These are phyloP conservation scores for Excalfactoria chinensis DNA, from an alignment of 2,113 vertebrate genomes.

Conservation along the genomic window DNA sequence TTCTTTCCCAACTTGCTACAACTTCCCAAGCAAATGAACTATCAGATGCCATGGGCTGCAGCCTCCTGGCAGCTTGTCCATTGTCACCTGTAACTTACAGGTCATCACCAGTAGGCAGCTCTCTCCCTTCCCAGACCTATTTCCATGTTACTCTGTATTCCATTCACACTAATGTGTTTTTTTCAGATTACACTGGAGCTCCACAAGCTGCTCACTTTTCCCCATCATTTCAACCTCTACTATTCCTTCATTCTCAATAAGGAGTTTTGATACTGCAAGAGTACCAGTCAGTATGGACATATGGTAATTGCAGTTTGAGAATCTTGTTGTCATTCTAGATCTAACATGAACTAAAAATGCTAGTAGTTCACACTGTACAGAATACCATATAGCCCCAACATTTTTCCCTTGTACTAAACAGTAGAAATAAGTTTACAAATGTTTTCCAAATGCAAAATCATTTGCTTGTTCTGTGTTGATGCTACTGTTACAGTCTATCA, in stretches of 20 bases:
- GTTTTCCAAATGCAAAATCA: background rate
- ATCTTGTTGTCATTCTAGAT: background rate
- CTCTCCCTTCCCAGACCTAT: background rate
- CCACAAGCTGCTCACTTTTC: background rate
- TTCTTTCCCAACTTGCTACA: too few relatives aligned
- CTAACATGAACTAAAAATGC: background rate
- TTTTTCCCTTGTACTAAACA: background rate
- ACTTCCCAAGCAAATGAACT: background rate
- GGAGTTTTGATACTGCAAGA: too few relatives aligned
- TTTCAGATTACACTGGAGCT: background rate
- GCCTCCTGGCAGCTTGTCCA: background rate
- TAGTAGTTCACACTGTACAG: background rate
- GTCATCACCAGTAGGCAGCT: background rate
- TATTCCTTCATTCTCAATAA: background rate
- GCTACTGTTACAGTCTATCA: background rate
- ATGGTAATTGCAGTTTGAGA: too few relatives aligned
- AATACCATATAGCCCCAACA: rapidly evolving
- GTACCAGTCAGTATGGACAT: too few relatives aligned
- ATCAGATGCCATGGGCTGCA: background rate
- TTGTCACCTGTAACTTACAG: background rate
- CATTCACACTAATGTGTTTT: background rate
- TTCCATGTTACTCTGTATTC: too few relatives aligned
- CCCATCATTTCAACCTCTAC: background rate
- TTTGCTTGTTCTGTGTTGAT: background rate
- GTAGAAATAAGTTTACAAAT: background rate